Evolutionary conservation across 2,888 invertebrate genomes (phyloP), one percentile per base, ranked within the genome.

Genomic region (Prosapia bicincta): DNA sequence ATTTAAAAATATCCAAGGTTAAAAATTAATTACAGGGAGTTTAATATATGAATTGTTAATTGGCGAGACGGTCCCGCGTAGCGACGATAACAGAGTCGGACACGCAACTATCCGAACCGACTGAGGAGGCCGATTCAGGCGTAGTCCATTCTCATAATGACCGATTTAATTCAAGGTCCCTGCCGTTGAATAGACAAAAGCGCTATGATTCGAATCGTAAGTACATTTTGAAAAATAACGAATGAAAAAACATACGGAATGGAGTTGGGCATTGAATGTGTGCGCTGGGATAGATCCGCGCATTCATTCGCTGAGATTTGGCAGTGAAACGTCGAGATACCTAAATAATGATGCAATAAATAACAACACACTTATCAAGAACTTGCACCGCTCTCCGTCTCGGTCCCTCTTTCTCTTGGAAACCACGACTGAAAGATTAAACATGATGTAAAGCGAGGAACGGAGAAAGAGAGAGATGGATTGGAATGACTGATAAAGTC

Each of bases 261-360:
- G 30, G 9, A n/a, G n/a, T n/a, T n/a, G n/a, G n/a, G 54, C 54
- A 54, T 54, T 54, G 54, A 54, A 54, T 54, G 20, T 20, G 54
- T 20, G 10, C 20, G n/a, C 2, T n/a, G n/a, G n/a, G n/a, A n/a
- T 2, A 54, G 54, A 54, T 54, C 54, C 13, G n/a, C 2, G 54
- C 13, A 54, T 54, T 54, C 54, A 54, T 54, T 54, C 3, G 43
- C 68, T 9, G 43, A 73, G 73, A 73, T 73, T 73, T 73, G 73
- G 68, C 73, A 73, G 73, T 68, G 30, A 67, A 20, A 54, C 20
- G 54, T 54, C 54, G n/a, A 43, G 73, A 70, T 72, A 74, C 65
- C 74, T 73, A 73, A 73, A 76, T 76, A 76, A 76, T 76, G 76
- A 71, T 30, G 76, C 74, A 76, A 76, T 76, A 76, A 76, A 76